Base-by-base conservation (phyloP, 2,888 invertebrate genomes). In the Dolichomitus sp. region DNA sequence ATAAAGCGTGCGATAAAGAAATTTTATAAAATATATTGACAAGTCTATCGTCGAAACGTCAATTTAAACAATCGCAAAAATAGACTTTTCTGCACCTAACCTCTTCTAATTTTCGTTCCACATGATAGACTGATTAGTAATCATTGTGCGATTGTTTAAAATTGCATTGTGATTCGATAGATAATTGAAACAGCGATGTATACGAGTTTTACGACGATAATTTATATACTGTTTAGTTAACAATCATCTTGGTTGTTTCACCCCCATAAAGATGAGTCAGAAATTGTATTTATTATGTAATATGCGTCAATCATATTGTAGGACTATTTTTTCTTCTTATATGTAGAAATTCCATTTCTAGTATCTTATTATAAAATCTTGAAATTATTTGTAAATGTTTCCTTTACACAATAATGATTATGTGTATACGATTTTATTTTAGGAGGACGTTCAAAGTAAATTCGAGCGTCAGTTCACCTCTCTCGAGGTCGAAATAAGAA, bases 401-500 rank as follows among this genome's bases (percentile, higher is more conserved):
- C 37, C 0, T 9, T 11, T 12, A 42, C 12, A 4, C 19, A 19
- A 19, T 19, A 50, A 50, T 19, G 19, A 50, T 19, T 48, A 3
- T 48, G 48, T 48, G 6, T 17, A 3, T 27, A 54, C n/a, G 57
- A 6, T 37, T 23, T 2, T 30, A 37, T 86, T 88, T 23, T 6
- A 95, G 95, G 94, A 94, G 80, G 94, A 93, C 61, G 91, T 95
- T 19, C 94, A 95, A 85, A 90, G 87, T 54, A 94, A 94, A 84
- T 95, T 95, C 87, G 94, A 94, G 85, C 91, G 92, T 37, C 92
- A 97, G 79, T 97, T 97, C 91, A 95, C 96, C 80, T 96, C 95
- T 85, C 94, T 98, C 92, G 97, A 98, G 93, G 95, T 96, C 83
- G 98, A 98, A 94, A 96, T 98, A n/a, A 95, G 96, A 42, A 96